phyloP scores from a whole-genome alignment of 2,797 vertebrate species.

The Melanotaenia pygmaea region DNA sequence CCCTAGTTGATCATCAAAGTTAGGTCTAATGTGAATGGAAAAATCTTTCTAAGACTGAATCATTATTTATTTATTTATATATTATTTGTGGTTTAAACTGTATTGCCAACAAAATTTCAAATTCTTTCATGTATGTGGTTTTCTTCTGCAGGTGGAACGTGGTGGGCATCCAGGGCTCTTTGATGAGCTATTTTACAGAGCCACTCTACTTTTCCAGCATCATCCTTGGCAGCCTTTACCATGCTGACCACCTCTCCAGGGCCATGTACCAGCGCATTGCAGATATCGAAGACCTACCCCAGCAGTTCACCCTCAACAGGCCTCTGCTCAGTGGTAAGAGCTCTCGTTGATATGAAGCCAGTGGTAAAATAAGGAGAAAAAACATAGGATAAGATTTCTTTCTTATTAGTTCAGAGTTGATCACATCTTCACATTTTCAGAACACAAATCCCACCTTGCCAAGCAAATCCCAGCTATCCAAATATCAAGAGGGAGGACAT shows the following conservation, averaged over 20 bases:
- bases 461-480: constrained; percentile 36
- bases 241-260: constrained; percentile 93
- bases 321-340: constrained; percentile 94
- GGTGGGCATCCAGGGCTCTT: constrained; percentile 92
- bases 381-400: background rate
- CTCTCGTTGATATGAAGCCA: background rate
- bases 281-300: constrained; percentile 89
- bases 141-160: constrained; percentile 89
- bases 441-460: constrained; percentile 11
- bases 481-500: constrained; percentile 45
- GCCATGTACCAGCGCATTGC: constrained; percentile 94
- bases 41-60: too few relatives aligned
- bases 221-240: constrained; percentile 95
- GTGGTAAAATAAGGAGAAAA: background rate
- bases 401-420: background rate
- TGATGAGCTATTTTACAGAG: constrained; percentile 93
- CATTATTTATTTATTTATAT: too few relatives aligned
- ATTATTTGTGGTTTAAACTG: background rate
- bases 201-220: constrained; percentile 96
- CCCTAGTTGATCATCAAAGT: background rate
- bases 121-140: background rate
- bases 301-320: constrained; percentile 88
- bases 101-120: background rate
- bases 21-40: too few relatives aligned
- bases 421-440: background rate